These are phyloP conservation scores for Zaprionus kolodkinae DNA, from an alignment of 1,140 invertebrate genomes.

Conservation along the genomic window DNA sequence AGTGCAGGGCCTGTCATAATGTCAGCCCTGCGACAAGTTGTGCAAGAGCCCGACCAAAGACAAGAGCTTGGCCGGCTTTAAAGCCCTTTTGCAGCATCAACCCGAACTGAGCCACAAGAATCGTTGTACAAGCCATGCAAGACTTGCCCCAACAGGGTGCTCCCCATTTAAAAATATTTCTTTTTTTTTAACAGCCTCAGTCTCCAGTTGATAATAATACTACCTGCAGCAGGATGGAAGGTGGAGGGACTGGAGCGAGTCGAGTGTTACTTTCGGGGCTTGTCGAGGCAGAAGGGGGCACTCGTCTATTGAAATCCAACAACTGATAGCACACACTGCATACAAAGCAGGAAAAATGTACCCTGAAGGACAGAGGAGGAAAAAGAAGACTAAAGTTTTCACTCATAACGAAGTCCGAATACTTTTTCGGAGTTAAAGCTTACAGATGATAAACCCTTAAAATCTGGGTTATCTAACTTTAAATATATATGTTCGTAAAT, in stretches of 20 bases:
- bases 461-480: too few relatives aligned
- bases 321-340: constrained; percentile 69
- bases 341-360: constrained; percentile 56
- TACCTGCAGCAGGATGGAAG: background rate
- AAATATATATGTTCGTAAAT: too few relatives aligned
- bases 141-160: background rate
- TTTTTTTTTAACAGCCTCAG: constrained; percentile 13
- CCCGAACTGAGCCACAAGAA: constrained; percentile 20
- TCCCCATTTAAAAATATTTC: constrained; percentile 34
- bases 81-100: constrained; percentile 28
- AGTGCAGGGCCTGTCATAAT: constrained; percentile 63
- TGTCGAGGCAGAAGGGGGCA: constrained; percentile 63
- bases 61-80: constrained; percentile 18
- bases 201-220: constrained; percentile 38
- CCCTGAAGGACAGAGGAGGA: constrained; percentile 34
- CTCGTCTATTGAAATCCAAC: constrained; percentile 68
- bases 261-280: constrained; percentile 63
- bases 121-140: constrained; percentile 21
- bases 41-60: constrained; percentile 45
- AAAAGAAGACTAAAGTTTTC: background rate
- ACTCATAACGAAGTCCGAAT: background rate
- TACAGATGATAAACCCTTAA: background rate
- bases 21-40: constrained; percentile 73
- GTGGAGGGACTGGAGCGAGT: background rate
- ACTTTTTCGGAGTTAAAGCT: constrained; percentile 10